A percentile compares a stretch with the other conserved stretches of the same genome.
Conservation (phyloP, 2,797 vertebrate genomes). For the Coccyzus lansbergi region DNA sequence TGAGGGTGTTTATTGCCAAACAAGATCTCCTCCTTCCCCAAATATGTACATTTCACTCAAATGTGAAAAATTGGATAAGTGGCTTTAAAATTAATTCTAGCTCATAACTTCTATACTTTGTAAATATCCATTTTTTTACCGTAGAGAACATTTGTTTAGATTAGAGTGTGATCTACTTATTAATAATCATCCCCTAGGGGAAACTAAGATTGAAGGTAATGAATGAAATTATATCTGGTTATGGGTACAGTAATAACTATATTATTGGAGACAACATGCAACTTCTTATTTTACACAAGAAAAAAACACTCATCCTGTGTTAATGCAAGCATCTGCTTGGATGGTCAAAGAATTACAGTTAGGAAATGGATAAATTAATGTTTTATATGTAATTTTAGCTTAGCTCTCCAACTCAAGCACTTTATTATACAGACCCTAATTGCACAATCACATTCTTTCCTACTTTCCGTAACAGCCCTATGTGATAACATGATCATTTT, state of each 20-base stretch:
- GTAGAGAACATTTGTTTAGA: not conserved
- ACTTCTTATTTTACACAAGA: not conserved
- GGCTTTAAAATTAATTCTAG: not conserved
- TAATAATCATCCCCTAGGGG: not conserved
- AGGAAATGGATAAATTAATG: not conserved
- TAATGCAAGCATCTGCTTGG: not conserved
- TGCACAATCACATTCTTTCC: slow-evolving; percentile 39
- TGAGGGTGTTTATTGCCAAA: not conserved
- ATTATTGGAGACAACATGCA: not conserved
- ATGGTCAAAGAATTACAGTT: not conserved
- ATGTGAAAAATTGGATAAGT: not conserved
- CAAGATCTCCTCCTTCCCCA: not conserved
- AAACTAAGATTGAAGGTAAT: not conserved
- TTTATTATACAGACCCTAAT: not conserved
- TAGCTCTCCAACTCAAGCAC: not conserved
- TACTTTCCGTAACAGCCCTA: not conserved
- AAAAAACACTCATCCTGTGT: not conserved
- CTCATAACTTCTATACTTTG: not conserved
- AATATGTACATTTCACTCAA: not conserved
- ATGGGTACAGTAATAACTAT: not conserved
- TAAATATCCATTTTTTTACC: not conserved
- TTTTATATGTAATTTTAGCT: slow-evolving; percentile 12
- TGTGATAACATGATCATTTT: slow-evolving; percentile 43
- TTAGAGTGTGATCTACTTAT: not conserved
- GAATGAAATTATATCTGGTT: not conserved